Base-by-base conservation (phyloP, 1,140 invertebrate species). In the Aphelenchoides besseyi region DNA sequence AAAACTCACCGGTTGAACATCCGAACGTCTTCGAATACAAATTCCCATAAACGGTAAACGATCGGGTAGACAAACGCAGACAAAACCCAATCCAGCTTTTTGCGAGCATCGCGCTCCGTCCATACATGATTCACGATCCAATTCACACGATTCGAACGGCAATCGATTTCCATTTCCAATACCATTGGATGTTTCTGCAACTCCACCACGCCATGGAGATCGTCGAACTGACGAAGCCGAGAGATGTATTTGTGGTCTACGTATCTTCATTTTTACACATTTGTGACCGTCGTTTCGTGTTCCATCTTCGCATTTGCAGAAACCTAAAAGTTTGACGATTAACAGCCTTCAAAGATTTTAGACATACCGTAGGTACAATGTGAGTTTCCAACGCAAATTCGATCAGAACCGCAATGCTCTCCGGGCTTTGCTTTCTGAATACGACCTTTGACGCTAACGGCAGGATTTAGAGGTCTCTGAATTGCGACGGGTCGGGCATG, bases 371-470 rank as follows among this genome's bases (percentile, higher is more conserved):
- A n/a, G n/a, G n/a, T n/a, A 62, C 79, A 81, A 9, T 62, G 28
- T 23, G 79, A 73, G 48, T 83, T 83, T 12, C 79, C 79, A 0
- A 84, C 29, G 53, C 79, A 81, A 5, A 75, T 53, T n/a, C 8
- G 23, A 16, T 69, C 54, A 5, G 29, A 18, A 12, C 28, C 71
- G 53, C 74, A 75, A 28, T 67, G 55, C 37, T 74, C 73, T 12
- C 41, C 41, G 41, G 41, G 41, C 12, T 23, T 12, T 23, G 41
- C 41, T 12, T 23, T 12, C 23, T 48, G 41, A 48, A 48, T 12
- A 16, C 41, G 41, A 23, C 41, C 41, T n/a, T n/a, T n/a, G n/a
- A n/a, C n/a, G n/a, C n/a, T n/a, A n/a, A n/a, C n/a, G 41, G 41
- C 23, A 12, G 41, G 41, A 48, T 12, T 23, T 12, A 23, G 12